A percentile compares a stretch with the other conserved stretches of the same genome.
These are phyloP conservation scores for Epinephelus malabaricus DNA, from an alignment of 2,797 vertebrate species.

Conservation along the genomic window DNA sequence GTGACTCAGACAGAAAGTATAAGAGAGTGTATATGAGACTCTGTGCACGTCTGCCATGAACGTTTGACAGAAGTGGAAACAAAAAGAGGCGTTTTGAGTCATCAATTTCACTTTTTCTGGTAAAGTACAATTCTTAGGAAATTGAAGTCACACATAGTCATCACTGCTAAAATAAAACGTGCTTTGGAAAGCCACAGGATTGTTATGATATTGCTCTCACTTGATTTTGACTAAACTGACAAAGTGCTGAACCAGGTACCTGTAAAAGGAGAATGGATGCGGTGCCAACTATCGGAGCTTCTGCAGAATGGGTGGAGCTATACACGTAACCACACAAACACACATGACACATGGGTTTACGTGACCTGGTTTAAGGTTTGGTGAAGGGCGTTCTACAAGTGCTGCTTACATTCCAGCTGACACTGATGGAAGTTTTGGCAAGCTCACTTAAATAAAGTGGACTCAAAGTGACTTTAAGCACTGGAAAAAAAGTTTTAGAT, in stretches of 20 bases:
- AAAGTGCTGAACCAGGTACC: too few relatives aligned
- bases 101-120: not conserved
- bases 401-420: not conserved
- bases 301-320: not conserved
- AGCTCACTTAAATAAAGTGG: not conserved
- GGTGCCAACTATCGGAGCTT: too few relatives aligned
- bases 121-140: not conserved
- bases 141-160: not conserved
- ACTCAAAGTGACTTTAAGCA: not conserved
- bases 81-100: not conserved
- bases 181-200: not conserved
- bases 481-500: too few relatives aligned
- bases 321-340: not conserved
- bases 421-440: not conserved
- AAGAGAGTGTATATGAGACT: conserved; percentile 23
- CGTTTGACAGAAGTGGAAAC: not conserved
- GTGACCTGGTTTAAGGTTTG: too few relatives aligned
- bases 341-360: too few relatives aligned
- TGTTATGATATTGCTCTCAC: not conserved
- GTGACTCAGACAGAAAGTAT: conserved; percentile 46
- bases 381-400: not conserved
- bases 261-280: too few relatives aligned
- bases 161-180: not conserved
- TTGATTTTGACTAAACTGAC: not conserved
- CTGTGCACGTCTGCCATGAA: conserved; percentile 60